Evolutionary conservation across 1,140 invertebrate species (phyloP).

Genomic region (Leptonema lineaticorne): DNA sequence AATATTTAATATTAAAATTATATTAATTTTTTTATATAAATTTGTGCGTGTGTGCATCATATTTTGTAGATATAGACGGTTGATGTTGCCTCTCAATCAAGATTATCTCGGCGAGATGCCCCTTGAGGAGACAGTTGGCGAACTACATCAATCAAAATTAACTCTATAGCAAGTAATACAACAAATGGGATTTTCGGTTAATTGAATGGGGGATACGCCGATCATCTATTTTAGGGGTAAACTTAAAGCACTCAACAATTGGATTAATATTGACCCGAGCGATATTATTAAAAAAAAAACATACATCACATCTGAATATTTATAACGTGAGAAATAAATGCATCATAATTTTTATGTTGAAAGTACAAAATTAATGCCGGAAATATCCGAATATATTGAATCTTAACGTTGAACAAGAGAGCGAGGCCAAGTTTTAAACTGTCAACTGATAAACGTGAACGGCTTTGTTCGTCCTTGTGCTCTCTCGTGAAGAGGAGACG

Average conservation of each 20-base stretch:
- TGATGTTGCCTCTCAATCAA: slow-evolving; percentile 20
- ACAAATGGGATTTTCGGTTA: slow-evolving; percentile 28
- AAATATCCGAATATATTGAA: background rate
- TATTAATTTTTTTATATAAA: background rate
- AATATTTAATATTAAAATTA: background rate
- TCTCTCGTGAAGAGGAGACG: background rate
- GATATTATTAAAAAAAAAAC: no score
- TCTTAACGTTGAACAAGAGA: slow-evolving; percentile 2
- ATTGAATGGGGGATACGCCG: slow-evolving; percentile 22
- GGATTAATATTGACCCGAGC: background rate
- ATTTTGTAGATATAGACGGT: slow-evolving; percentile 6
- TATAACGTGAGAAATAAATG: background rate
- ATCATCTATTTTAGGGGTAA: slow-evolving; percentile 19
- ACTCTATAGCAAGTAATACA: slow-evolving; percentile 23
- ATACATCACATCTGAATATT: no score
- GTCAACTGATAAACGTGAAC: background rate
- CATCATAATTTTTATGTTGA: background rate
- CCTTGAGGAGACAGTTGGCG: slow-evolving; percentile 23
- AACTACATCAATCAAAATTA: slow-evolving; percentile 33
- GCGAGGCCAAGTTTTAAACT: slow-evolving; percentile 16
- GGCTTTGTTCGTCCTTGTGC: background rate
- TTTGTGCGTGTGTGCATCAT: no score
- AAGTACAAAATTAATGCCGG: background rate
- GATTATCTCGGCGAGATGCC: slow-evolving; percentile 6
- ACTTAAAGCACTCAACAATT: slow-evolving; percentile 20